Evolutionary conservation across 2,113 vertebrate species (phyloP).

Genomic region (Synodontis membranacea): DNA sequence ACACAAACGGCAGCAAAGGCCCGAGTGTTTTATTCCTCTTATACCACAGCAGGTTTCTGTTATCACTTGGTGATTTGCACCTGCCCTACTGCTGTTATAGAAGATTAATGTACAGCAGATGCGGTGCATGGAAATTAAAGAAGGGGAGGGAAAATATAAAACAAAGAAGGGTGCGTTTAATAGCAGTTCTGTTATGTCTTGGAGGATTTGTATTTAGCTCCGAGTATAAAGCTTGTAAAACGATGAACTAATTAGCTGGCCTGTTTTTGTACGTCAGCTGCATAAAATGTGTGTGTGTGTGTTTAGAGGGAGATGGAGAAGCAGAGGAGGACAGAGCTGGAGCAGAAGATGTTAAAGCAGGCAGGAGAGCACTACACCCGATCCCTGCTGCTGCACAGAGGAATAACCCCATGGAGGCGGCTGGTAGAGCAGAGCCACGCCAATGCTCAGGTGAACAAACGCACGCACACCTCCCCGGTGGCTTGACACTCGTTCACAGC

Average conservation of each 20-base stretch:
- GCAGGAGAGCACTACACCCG: constrained; percentile 79
- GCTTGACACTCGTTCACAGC: background rate
- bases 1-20: too few relatives aligned
- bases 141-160: background rate
- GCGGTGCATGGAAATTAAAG: background rate
- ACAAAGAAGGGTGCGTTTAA: background rate
- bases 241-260: background rate
- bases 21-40: too few relatives aligned
- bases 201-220: background rate
- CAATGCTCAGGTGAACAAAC: constrained; percentile 72
- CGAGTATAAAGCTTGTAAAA: background rate
- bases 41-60: too few relatives aligned
- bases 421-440: constrained; percentile 71
- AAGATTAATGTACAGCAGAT: background rate
- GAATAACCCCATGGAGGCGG: constrained; percentile 85
- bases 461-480: background rate
- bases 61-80: background rate
- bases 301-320: constrained; percentile 84
- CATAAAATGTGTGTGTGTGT: constrained; percentile 23
- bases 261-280: background rate
- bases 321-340: constrained; percentile 73
- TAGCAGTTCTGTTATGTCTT: background rate
- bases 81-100: background rate
- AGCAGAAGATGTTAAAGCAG: constrained; percentile 71
- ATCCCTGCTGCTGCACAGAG: constrained; percentile 73